Conservation (phyloP, 2,797 vertebrate genomes). For the Darevskia nairensis region DNA sequence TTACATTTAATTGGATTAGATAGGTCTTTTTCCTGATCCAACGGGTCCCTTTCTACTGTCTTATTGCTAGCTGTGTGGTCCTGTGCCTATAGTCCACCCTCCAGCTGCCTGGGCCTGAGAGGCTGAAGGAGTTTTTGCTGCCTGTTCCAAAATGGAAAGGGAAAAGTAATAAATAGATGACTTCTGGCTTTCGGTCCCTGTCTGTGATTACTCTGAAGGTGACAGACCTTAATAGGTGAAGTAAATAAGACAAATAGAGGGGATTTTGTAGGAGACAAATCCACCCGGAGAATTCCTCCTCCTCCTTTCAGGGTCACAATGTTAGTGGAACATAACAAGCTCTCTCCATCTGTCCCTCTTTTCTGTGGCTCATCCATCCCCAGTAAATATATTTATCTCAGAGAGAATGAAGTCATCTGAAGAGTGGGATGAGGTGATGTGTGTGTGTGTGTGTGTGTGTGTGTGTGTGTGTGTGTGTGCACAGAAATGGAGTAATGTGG, state of each 20-base stretch:
- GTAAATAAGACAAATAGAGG: conserved; percentile 16
- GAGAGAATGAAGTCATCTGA: conserved; percentile 9
- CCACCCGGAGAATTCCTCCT: background rate
- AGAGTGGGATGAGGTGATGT: background rate
- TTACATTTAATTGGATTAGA: background rate
- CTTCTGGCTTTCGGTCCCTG: background rate
- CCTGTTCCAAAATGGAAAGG: background rate
- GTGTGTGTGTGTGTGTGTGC: background rate
- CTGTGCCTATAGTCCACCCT: background rate
- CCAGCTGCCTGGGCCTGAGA: too few relatives aligned
- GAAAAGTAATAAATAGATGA: background rate
- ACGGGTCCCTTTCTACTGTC: too few relatives aligned
- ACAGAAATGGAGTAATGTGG: background rate
- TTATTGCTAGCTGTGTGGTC: too few relatives aligned
- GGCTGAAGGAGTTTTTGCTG: fast-evolving
- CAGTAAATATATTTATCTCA: conserved; percentile 12
- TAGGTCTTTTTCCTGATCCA: too few relatives aligned
- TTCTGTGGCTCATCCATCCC: background rate
- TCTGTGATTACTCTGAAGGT: background rate
- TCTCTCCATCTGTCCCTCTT: background rate
- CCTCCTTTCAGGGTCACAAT: background rate
- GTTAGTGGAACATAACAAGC: background rate
- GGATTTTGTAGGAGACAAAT: background rate
- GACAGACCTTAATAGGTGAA: background rate
- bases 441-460: background rate